Evolutionary conservation across 2,113 vertebrate species (phyloP).

Genomic region (Galbula dea): DNA sequence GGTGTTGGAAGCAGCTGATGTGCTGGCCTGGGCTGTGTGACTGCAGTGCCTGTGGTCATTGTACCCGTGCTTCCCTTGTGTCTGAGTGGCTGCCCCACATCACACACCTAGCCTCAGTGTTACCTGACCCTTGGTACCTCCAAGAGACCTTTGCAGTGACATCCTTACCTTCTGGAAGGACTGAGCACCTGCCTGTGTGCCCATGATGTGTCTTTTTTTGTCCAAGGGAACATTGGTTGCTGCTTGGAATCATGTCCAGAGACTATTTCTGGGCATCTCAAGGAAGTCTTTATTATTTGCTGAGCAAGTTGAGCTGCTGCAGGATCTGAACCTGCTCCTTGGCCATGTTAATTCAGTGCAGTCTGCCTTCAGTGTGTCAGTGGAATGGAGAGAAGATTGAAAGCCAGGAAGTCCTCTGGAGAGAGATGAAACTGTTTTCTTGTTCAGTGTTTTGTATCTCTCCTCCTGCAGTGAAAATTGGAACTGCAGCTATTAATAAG

Average conservation of each 20-base stretch:
- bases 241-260: not conserved
- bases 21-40: not conserved
- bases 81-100: not conserved
- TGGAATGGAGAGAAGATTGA: too few relatives aligned
- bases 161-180: not conserved
- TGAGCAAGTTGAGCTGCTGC: not conserved
- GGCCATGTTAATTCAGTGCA: not conserved
- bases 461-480: constrained; percentile 27
- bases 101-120: not conserved
- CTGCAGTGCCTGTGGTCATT: not conserved
- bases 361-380: not conserved
- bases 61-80: not conserved
- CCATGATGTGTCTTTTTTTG: not conserved
- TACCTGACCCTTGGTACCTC: not conserved
- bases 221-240: not conserved
- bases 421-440: constrained; percentile 36
- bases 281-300: not conserved
- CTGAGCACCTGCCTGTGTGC: too few relatives aligned
- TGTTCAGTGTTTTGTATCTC: constrained; percentile 6
- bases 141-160: not conserved
- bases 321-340: not conserved
- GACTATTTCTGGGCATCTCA: not conserved
- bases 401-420: too few relatives aligned
- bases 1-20: not conserved
- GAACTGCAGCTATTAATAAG: constrained; percentile 32